Conservation (phyloP, 2,113 vertebrate genomes). For the Gobius niger region DNA sequence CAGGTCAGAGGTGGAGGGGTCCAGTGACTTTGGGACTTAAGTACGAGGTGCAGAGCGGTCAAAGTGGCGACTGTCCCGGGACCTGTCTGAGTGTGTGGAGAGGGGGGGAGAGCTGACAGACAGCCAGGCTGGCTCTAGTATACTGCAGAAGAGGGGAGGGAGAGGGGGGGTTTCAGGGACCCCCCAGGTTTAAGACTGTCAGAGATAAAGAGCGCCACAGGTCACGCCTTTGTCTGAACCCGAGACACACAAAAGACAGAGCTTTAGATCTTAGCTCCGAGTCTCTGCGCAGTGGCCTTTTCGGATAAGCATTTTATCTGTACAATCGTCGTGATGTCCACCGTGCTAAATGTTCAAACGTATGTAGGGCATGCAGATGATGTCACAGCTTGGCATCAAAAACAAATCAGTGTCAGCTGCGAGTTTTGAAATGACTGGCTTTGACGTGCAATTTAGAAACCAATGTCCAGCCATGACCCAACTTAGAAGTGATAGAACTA, state of each 20-base stretch:
- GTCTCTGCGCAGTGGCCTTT: background rate
- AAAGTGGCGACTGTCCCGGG: conserved; percentile 22
- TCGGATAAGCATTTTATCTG: background rate
- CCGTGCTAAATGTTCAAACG: no score
- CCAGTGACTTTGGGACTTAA: conserved; percentile 22
- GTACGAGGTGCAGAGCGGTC: conserved; percentile 15
- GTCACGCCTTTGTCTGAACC: conserved; percentile 10
- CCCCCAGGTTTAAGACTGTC: conserved; percentile 43
- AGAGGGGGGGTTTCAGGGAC: conserved; percentile 45
- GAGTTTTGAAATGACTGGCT: no score
- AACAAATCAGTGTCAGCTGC: no score
- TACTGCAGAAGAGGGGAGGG: conserved; percentile 8
- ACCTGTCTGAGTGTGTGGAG: conserved; percentile 29
- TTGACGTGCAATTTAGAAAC: no score
- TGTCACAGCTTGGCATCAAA: no score
- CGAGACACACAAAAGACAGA: conserved; percentile 40
- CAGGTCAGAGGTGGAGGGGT: conserved; percentile 4
- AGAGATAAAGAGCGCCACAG: conserved; percentile 24
- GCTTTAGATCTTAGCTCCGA: background rate
- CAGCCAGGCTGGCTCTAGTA: conserved; percentile 70
- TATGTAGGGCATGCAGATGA: no score
- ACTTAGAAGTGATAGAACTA: no score
- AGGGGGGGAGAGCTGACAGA: conserved; percentile 56
- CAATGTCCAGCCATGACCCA: no score
- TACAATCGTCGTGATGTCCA: background rate